Base-by-base conservation (phyloP, 2,888 invertebrate genomes). In the Heliconius cydno region DNA sequence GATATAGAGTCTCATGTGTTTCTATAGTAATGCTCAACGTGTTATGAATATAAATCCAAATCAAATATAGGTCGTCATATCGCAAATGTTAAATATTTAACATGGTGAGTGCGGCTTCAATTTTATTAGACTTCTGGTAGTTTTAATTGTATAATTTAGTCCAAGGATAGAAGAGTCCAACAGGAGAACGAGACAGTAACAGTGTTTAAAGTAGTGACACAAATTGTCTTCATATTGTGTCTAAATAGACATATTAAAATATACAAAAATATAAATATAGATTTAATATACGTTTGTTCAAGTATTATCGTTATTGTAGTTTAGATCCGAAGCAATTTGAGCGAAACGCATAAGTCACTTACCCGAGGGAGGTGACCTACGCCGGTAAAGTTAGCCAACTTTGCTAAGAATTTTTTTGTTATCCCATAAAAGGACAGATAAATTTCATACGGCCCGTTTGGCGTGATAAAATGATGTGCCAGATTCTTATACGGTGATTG, bases 341-440 rank as follows among this genome's bases (percentile, higher is more conserved):
- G 85, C 85, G 84, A 82, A 85, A 85, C 81, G 82, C 86, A 87
- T 87, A 87, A 87, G 86, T 88, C 85, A 85, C 84, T 81, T 68
- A 75, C 87, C 84, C 82, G 28, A 75, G 86, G 85, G 85, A 84
- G 77, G 83, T 82, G 85, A 86, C 86, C 88, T 86, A 78, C 78
- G 34, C 57, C 66, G 78, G 38, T 67, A 72, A 82, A 80, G 85
- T 85, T 84, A 85, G 82, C 84, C 82, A 82, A 84, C 82, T 83
- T 83, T 80, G 81, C 82, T 75, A 80, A 81, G 79, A 83, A 78
- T 82, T 83, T 83, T 65, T 85, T 82, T 77, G 76, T 76, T 73
- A 80, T 81, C 74, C 80, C 68, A 82, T 80, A 80, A 82, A 82
- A 52, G 79, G 72, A 74, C 76, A 76, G 82, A 85, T 85, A 85